These are phyloP conservation scores for Barnardius zonarius DNA, from an alignment of 2,113 vertebrate genomes.

Conservation along the genomic window DNA sequence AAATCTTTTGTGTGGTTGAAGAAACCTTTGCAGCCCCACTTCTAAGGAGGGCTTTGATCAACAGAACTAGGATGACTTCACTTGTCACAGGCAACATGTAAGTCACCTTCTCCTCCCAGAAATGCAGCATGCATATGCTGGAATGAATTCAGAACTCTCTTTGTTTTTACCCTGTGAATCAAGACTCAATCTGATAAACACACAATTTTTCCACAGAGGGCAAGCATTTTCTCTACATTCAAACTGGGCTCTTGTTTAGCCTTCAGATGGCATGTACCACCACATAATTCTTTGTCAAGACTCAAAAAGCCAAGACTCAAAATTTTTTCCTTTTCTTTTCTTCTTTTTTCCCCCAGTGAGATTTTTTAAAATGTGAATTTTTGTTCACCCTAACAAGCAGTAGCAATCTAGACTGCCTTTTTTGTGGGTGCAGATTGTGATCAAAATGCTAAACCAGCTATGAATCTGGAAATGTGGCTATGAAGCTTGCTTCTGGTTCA, in stretches of 20 bases:
- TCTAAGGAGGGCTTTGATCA: slow-evolving; percentile 43
- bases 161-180: not conserved
- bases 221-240: not conserved
- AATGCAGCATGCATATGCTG: not conserved
- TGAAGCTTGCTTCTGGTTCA: not conserved
- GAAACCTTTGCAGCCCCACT: slow-evolving; percentile 6
- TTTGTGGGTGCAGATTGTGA: not conserved
- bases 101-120: slow-evolving; percentile 23
- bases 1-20: not conserved
- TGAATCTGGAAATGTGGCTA: not conserved
- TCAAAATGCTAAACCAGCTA: not conserved
- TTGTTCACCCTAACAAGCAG: not conserved
- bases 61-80: not conserved
- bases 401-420: not conserved
- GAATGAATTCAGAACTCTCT: not conserved
- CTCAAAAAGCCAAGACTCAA: not conserved
- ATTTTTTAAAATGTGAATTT: not conserved
- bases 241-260: not conserved
- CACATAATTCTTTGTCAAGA: not conserved
- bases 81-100: not conserved
- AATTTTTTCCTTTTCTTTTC: not conserved
- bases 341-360: not conserved
- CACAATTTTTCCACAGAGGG: not conserved
- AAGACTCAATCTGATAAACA: not conserved
- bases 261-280: fast-evolving